These are phyloP conservation scores for Bombyx huttoni DNA, from an alignment of 2,888 invertebrate genomes.

Conservation along the genomic window DNA sequence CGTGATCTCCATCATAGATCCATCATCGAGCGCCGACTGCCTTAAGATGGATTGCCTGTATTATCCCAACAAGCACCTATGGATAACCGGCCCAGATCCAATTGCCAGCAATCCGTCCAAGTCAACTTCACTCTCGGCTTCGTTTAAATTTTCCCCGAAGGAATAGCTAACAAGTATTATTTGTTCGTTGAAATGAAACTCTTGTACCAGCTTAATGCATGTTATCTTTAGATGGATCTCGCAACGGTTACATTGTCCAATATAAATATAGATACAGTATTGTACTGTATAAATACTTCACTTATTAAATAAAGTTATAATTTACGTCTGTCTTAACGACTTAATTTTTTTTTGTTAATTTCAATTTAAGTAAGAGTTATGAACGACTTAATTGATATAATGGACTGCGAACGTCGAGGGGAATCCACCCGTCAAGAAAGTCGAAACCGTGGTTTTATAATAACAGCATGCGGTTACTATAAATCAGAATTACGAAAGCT, in stretches of 20 bases:
- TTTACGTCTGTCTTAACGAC: neutral
- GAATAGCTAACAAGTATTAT: constrained; percentile 32
- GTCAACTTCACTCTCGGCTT: constrained; percentile 30
- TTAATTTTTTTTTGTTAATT: constrained; percentile 12
- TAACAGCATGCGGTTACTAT: constrained; percentile 56
- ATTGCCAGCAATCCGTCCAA: constrained; percentile 54
- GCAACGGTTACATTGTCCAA: constrained; percentile 5
- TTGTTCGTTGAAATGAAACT: constrained; percentile 25
- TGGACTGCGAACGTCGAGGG: constrained; percentile 47
- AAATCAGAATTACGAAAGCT: constrained; percentile 64
- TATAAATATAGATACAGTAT: too few species aligned
- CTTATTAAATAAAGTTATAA: neutral
- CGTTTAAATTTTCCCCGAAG: constrained; percentile 36
- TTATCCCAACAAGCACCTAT: constrained; percentile 55
- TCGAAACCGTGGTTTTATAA: constrained; percentile 48
- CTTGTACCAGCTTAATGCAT: constrained; percentile 25
- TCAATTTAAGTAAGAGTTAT: constrained; percentile 36
- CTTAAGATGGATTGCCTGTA: constrained; percentile 58
- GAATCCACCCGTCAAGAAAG: constrained; percentile 37
- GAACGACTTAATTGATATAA: constrained; percentile 63
- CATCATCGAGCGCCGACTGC: constrained; percentile 48
- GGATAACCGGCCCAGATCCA: constrained; percentile 39
- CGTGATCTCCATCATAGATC: constrained; percentile 64
- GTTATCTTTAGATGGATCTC: constrained; percentile 23
- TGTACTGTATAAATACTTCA: neutral